These are phyloP conservation scores for Varanus komodoensis DNA, from an alignment of 2,113 vertebrate species.

Conservation along the genomic window DNA sequence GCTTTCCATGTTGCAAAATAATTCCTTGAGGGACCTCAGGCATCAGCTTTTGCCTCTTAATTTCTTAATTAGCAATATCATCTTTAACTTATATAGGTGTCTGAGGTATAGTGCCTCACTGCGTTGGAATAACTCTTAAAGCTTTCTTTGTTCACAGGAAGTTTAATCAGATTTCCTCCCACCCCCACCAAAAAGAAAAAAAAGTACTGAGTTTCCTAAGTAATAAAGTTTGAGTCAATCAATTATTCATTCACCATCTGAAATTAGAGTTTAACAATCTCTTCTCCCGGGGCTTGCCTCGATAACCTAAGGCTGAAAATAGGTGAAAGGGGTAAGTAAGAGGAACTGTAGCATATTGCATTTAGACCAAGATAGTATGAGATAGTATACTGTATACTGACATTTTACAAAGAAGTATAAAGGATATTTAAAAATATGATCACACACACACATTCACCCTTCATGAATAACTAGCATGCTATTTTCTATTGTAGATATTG, in stretches of 20 bases:
- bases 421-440: neutral
- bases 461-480: too few species aligned
- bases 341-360: neutral
- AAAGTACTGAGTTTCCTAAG: slow-evolving; percentile 12
- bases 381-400: neutral
- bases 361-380: neutral
- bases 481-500: neutral
- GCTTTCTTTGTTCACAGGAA: slow-evolving; percentile 39
- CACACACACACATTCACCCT: neutral
- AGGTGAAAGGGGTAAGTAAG: slow-evolving; percentile 29
- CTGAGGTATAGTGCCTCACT: slow-evolving; percentile 62
- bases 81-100: slow-evolving; percentile 48
- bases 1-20: slow-evolving; percentile 60
- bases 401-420: slow-evolving; percentile 12
- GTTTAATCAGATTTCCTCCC: slow-evolving; percentile 49
- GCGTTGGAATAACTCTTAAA: slow-evolving; percentile 60
- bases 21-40: slow-evolving; percentile 53
- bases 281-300: slow-evolving; percentile 7
- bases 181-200: neutral
- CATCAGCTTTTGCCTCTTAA: slow-evolving; percentile 61
- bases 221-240: slow-evolving; percentile 49
- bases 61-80: slow-evolving; percentile 68
- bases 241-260: slow-evolving; percentile 38
- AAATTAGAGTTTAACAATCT: slow-evolving; percentile 51
- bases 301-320: slow-evolving; percentile 22